Conservation (phyloP, 1,140 invertebrate genomes). For the Dinoponera quadriceps region DNA sequence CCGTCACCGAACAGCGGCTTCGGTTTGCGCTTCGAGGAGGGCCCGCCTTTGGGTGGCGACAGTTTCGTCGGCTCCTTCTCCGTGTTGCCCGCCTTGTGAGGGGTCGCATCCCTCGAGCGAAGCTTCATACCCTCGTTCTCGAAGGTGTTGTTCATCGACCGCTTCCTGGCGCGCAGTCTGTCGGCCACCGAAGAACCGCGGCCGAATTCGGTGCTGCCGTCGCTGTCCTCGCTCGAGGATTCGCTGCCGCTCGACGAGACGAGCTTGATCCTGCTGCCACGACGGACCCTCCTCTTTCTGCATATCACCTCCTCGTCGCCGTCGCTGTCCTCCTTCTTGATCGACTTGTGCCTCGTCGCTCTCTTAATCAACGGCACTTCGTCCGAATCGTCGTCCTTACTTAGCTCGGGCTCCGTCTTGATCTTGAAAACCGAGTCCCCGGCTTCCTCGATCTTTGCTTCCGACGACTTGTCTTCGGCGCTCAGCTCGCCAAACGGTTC, state of each 20-base stretch:
- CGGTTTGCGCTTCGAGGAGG: slow-evolving; percentile 75
- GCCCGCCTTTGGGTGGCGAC: slow-evolving; percentile 51
- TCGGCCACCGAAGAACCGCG: slow-evolving; percentile 80
- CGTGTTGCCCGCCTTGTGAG: slow-evolving; percentile 82
- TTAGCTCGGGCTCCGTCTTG: slow-evolving; percentile 51
- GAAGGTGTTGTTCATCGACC: slow-evolving; percentile 57
- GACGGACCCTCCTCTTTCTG: slow-evolving; percentile 73
- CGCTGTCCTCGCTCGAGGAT: slow-evolving; percentile 81
- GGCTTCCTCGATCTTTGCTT: slow-evolving; percentile 56
- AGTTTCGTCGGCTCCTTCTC: slow-evolving; percentile 79
- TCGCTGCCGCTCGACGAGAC: slow-evolving; percentile 81
- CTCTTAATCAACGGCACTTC: slow-evolving; percentile 81
- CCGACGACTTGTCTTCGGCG: slow-evolving; percentile 51
- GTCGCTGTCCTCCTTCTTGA: slow-evolving; percentile 77
- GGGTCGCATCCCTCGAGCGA: slow-evolving; percentile 77
- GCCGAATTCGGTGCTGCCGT: slow-evolving; percentile 73
- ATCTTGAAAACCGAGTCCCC: slow-evolving; percentile 33
- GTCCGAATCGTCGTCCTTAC: slow-evolving; percentile 77
- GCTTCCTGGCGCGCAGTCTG: slow-evolving; percentile 80
- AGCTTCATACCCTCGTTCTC: slow-evolving; percentile 79
- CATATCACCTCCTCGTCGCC: slow-evolving; percentile 79
- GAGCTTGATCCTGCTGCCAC: slow-evolving; percentile 81
- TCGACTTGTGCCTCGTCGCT: slow-evolving; percentile 68
- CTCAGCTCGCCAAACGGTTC: slow-evolving; percentile 61
- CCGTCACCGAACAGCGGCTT: slow-evolving; percentile 90